Evolutionary conservation across 2,888 invertebrate species (phyloP), one percentile per base, ranked within the genome.

Genomic region (Hylaea fasciaria): DNA sequence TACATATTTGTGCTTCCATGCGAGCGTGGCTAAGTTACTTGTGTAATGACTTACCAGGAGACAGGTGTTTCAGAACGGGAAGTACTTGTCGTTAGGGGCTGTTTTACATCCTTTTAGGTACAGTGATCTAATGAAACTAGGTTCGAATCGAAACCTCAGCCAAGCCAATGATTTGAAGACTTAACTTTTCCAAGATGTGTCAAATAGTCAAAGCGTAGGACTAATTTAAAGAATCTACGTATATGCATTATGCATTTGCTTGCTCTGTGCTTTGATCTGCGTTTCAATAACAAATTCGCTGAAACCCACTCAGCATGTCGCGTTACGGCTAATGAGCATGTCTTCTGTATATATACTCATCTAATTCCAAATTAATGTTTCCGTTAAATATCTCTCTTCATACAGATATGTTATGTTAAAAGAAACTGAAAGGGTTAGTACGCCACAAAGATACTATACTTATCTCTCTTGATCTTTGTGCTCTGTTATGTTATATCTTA

Each of bases 311-410:
- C 56, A 65, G 63, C 72, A 57, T 68, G 65, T 61, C 69, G 48
- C 60, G 69, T 69, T 68, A 68, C 62, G 65, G 62, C 52, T 64
- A 69, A 73, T 69, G 63, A 65, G 54, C 67, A 41, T 14, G 39
- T 37, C 57, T 68, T 75, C 73, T 73, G 72, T 72, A n/a, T n/a
- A n/a, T n/a, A n/a, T n/a, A n/a, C n/a, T n/a, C n/a, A n/a, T 73
- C 68, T 76, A 69, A 64, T 65, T 70, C 63, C 67, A 72, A 78
- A 79, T 80, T 71, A 73, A 68, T 68, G 64, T 77, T 74, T 77
- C 75, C 77, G 74, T 50, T 13, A 16, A 29, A 46, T 0, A 28
- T 28, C 37, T n/a, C 1, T 11, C 72, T 68, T 60, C 70, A 72
- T 73, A 71, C 63, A 49, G 44, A 50, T 64, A 64, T 70, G n/a